Conservation (phyloP, 2,113 vertebrate genomes). For the Aldabrachelys gigantea region DNA sequence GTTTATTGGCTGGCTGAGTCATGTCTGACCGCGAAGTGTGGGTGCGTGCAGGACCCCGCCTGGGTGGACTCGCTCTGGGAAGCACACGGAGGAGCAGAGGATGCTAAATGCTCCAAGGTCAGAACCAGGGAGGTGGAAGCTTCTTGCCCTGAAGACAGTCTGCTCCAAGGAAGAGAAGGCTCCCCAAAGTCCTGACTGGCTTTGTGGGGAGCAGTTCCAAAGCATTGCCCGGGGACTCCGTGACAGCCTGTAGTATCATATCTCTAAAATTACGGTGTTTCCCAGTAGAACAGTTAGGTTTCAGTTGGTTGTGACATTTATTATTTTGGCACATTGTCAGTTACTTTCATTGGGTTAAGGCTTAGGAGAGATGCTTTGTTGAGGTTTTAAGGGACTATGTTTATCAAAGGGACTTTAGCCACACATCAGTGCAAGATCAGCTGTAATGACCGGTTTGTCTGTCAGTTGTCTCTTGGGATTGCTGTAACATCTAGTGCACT, state of each 20-base stretch:
- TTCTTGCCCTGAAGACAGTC: no score
- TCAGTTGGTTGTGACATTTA: slow-evolving; percentile 28
- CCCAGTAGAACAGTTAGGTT: neutral
- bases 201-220: no score
- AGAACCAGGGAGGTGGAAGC: no score
- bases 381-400: neutral
- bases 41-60: no score
- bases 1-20: no score
- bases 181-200: no score
- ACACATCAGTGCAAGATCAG: neutral
- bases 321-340: slow-evolving; percentile 47
- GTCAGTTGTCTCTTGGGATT: slow-evolving; percentile 19
- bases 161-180: no score
- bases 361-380: neutral
- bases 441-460: slow-evolving; percentile 34
- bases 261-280: slow-evolving; percentile 12
- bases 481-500: neutral
- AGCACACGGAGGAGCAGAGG: no score
- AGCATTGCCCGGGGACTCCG: no score
- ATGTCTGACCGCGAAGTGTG: no score
- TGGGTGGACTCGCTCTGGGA: no score
- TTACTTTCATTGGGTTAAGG: slow-evolving; percentile 41
- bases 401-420: slow-evolving; percentile 44
- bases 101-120: no score
- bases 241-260: neutral